Evolutionary conservation across 1,140 invertebrate genomes (phyloP), one percentile per base, ranked within the genome.

Genomic region (Homalodisca vitripennis): DNA sequence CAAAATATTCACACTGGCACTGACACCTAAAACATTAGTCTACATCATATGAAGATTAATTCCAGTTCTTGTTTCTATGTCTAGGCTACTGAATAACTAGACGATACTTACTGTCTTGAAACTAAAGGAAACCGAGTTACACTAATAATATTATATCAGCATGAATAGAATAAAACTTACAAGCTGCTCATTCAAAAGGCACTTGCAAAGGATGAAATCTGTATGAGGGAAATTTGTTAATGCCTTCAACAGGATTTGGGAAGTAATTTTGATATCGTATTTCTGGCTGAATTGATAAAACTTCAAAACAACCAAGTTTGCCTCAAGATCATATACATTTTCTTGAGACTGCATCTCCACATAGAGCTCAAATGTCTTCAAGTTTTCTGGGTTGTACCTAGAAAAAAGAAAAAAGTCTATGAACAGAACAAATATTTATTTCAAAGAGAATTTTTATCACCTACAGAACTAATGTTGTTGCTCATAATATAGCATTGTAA

Each of bases 171-270:
- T 72, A 71, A 20, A 41, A 67, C 70, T 84, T 85, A 95, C 93
- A 79, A 93, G 90, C 78, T 87, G 87, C 74, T 93, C 89, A 73
- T 92, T 90, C 65, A 98, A 84, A 30, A 98, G 84, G 82, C 95
- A 98, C 82, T 98, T 98, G 82, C 96, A 98, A 47, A 99, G 82
- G 30, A 96, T 93, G 79, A 98, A 98, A 82, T 99, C 97, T 20
- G 95, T 95, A 75, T 98, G 94, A 10, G 97, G 97, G 71, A 98
- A 87, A 83, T 98, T 98, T 13, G 96, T 98, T 12, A 99, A 81
- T 1, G 95, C 95, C 78, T 98, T 98, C 62, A 98, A 77, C 12
- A 99, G 82, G 78, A 98, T 97, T 74, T 93, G 86, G 48, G 84
- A 85, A 3, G 92, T 93, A 22, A 97, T 90, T 60, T 90, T 86